Evolutionary conservation across 1,140 invertebrate genomes (phyloP).

Genomic region (Lordiphosa clarofinis): DNA sequence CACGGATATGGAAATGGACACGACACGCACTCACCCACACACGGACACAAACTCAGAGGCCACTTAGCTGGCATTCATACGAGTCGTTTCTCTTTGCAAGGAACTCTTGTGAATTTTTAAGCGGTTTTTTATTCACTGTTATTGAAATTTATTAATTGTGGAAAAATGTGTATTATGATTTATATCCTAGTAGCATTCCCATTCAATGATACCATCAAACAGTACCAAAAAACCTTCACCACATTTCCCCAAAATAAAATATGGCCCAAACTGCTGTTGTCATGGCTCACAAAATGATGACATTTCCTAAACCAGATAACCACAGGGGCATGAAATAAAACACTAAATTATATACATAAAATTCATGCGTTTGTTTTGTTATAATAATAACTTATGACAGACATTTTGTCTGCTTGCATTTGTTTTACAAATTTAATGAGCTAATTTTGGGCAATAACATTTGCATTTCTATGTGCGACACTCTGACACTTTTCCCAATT

Average conservation of each 20-base stretch:
- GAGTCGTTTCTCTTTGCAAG: conserved; percentile 4
- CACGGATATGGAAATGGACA: conserved; percentile 42
- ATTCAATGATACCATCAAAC: too few species aligned
- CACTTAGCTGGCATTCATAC: conserved; percentile 4
- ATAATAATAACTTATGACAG: conserved; percentile 9
- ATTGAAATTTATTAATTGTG: too few species aligned
- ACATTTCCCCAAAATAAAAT: too few species aligned
- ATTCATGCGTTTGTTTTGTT: not conserved
- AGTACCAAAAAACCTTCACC: too few species aligned
- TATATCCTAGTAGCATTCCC: too few species aligned
- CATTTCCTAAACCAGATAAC: conserved; percentile 8
- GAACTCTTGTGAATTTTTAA: conserved; percentile 30
- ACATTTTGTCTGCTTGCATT: not conserved
- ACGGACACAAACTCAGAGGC: conserved; percentile 10
- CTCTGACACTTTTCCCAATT: not conserved
- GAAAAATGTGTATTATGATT: too few species aligned
- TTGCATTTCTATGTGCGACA: not conserved
- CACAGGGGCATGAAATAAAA: conserved; percentile 1
- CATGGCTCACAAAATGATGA: conserved; percentile 6
- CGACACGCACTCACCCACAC: conserved; percentile 13
- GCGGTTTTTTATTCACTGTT: too few species aligned
- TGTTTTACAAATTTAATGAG: conserved; percentile 18
- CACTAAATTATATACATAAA: conserved; percentile 5
- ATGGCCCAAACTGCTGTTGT: too few species aligned
- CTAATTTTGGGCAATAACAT: conserved; percentile 14